These are phyloP conservation scores for Chlorospingus semifuscus DNA, from an alignment of 2,797 vertebrate species.

Conservation along the genomic window DNA sequence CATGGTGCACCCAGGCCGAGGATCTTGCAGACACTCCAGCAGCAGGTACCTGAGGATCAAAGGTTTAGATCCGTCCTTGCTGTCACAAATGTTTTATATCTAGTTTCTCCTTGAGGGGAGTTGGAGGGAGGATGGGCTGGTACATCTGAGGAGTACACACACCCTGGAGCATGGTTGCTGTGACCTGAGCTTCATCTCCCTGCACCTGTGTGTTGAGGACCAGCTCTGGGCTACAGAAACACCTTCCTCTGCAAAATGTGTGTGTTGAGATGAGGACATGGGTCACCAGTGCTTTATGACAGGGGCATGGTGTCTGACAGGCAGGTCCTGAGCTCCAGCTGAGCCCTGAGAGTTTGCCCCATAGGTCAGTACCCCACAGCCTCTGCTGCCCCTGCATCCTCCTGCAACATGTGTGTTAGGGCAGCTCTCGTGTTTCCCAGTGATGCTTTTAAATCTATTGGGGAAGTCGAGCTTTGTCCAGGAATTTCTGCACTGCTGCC, in stretches of 20 bases:
- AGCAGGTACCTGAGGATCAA: constrained; percentile 48
- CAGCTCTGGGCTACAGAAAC: not conserved
- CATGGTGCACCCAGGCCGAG: not conserved
- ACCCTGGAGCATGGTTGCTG: fast-evolving
- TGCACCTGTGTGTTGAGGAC: fast-evolving
- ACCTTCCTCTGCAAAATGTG: not conserved
- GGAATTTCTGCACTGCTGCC: not conserved
- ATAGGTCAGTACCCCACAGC: not conserved
- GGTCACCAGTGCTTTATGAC: not conserved
- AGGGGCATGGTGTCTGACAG: not conserved
- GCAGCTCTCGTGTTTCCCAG: not conserved
- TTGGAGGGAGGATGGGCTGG: not conserved
- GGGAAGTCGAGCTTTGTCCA: fast-evolving
- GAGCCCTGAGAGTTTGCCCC: not conserved
- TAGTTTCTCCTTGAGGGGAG: constrained; percentile 16
- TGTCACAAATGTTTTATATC: constrained; percentile 49
- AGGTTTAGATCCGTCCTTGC: constrained; percentile 45
- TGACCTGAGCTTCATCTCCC: not conserved
- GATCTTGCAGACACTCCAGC: not conserved
- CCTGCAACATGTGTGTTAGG: too few species aligned
- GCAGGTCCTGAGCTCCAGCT: not conserved
- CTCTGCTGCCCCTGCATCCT: not conserved
- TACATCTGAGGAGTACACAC: not conserved
- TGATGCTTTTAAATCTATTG: not conserved
- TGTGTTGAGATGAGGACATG: not conserved